A percentile compares a stretch with the other conserved stretches of the same genome.
Evolutionary conservation across 2,113 vertebrate species (phyloP).

Genomic region (Pelodiscus sinensis): DNA sequence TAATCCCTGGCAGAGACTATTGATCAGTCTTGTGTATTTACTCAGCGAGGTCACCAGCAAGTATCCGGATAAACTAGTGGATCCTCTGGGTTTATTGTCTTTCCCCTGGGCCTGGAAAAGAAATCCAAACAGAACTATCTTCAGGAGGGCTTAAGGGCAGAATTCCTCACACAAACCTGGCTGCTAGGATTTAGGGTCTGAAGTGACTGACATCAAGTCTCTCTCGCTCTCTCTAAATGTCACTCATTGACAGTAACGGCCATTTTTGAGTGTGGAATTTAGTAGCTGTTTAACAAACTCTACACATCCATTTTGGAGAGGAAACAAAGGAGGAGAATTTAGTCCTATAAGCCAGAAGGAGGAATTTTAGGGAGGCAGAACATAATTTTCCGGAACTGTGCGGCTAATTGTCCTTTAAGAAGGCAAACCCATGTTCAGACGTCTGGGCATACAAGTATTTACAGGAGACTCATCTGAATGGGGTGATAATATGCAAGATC

Average conservation of each 20-base stretch:
- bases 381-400: not conserved
- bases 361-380: not conserved
- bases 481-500: fast-evolving
- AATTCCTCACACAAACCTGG: not conserved
- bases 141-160: not conserved
- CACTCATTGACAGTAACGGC: not conserved
- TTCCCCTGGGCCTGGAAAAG: constrained; percentile 38
- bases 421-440: fast-evolving
- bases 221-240: not conserved
- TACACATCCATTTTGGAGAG: not conserved
- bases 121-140: not conserved
- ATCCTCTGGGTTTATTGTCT: constrained; percentile 19
- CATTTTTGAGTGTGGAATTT: not conserved
- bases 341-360: fast-evolving
- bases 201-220: too few species aligned
- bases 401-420: fast-evolving
- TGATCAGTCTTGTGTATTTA: constrained; percentile 8
- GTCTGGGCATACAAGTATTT: not conserved
- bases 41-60: constrained; percentile 23
- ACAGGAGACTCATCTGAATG: not conserved
- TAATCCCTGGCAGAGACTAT: not conserved
- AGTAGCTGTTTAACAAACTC: fast-evolving
- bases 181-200: not conserved
- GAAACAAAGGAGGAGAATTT: not conserved
- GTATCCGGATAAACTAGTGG: constrained; percentile 34